Conservation (phyloP, 2,888 invertebrate genomes). For the Nomada flava region DNA sequence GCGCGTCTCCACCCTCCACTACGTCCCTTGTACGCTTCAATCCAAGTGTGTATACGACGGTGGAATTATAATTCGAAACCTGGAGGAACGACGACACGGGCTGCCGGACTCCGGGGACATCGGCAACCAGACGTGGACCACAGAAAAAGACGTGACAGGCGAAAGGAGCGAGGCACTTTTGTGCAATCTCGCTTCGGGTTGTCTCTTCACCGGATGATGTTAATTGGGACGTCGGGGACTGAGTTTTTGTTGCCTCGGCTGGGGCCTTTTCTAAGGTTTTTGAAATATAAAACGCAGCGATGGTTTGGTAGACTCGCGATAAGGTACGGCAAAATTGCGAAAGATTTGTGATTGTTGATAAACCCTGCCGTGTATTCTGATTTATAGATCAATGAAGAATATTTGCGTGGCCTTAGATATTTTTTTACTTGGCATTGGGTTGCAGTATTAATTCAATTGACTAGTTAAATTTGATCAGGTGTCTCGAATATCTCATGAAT, state of each 20-base stretch:
- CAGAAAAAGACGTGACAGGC: conserved; percentile 54
- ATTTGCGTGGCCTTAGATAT: too few relatives aligned
- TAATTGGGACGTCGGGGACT: conserved; percentile 35
- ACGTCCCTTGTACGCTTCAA: conserved; percentile 6
- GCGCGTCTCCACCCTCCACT: conserved; percentile 9
- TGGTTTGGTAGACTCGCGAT: too few relatives aligned
- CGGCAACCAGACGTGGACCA: conserved; percentile 45
- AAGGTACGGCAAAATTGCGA: too few relatives aligned
- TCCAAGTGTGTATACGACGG: conserved; percentile 34
- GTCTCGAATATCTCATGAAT: too few relatives aligned
- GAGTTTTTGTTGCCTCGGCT: neutral
- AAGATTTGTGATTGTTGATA: too few relatives aligned
- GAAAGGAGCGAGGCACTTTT: conserved; percentile 41
- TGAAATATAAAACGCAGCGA: neutral
- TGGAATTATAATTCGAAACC: conserved; percentile 73
- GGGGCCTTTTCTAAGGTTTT: neutral
- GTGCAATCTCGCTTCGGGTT: conserved; percentile 5
- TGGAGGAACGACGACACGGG: conserved; percentile 60
- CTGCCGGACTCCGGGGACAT: conserved; percentile 55
- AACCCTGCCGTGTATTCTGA: too few relatives aligned
- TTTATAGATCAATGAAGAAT: too few relatives aligned
- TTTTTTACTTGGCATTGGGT: too few relatives aligned
- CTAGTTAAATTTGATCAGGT: too few relatives aligned
- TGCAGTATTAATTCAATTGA: too few relatives aligned
- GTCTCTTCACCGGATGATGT: conserved; percentile 15